Evolutionary conservation across 2,113 vertebrate species (phyloP), one percentile per base, ranked within the genome.

Genomic region (Trochalopteron elliotii): DNA sequence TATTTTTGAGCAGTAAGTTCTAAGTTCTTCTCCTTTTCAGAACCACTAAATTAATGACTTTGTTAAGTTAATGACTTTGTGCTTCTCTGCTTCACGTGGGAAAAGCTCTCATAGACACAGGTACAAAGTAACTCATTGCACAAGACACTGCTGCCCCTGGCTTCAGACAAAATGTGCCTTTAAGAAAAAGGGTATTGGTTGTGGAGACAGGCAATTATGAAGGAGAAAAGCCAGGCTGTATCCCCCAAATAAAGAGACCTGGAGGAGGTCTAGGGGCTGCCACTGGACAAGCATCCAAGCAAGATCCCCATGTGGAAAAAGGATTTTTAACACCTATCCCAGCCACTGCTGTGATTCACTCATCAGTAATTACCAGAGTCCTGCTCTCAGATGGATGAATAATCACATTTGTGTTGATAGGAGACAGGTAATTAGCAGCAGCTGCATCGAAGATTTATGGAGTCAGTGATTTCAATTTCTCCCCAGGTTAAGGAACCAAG

Each of bases 251-350:
- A 16, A 50, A 85, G 19, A 52, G 15, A 42, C 37, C 20, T 30
- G 40, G 17, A 45, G 15, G 27, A 15, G 28, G 53, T 21, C 44
- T 20, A 15, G 19, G 15, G 56, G 27, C 35, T 79, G 57, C 24
- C 1, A 2, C 50, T 65, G 17, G 45, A 70, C 23, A 30, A 81
- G 39, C 31, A 77, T 8, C 23, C 0, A 0, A 80, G 40, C 17
- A 80, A 81, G 28, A 61, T 33, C 14, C 30, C 53, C 27, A 22
- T 0, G 12, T 5, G 15, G 47, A 69, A 72, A 37, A 71, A 60
- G 12, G 18, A 15, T 40, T 53, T 60, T 35, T 67, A 61, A 61
- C 40, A 56, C 56, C 56, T 42, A 39, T 30, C n/a, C 28, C 45
- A 91, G 33, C 4, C 45, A 50, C 21, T 7, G 5, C 16, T 53